Conservation (phyloP, 2,888 invertebrate species). For the Archips xylosteana region DNA sequence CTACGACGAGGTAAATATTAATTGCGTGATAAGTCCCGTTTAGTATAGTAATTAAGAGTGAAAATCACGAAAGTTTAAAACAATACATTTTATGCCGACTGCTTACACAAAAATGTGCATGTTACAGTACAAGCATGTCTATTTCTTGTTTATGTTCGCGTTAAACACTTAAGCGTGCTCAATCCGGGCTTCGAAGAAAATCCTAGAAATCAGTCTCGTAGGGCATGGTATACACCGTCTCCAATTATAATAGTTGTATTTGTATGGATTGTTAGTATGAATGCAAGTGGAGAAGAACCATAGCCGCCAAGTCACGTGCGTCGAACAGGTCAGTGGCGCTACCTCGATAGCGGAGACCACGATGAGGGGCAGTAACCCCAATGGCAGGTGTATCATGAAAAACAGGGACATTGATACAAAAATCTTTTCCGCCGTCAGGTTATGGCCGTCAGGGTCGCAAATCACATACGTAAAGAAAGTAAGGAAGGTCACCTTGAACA, state of each 20-base stretch:
- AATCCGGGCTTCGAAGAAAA: neutral
- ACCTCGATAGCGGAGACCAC: slow-evolving; percentile 92
- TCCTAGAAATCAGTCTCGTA: neutral
- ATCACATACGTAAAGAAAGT: slow-evolving; percentile 94
- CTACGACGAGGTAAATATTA: too few relatives aligned
- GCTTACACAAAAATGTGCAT: neutral
- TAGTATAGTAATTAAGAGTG: too few relatives aligned
- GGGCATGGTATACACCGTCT: neutral
- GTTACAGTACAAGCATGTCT: neutral
- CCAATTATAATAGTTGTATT: slow-evolving; percentile 42
- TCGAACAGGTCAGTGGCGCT: slow-evolving; percentile 61
- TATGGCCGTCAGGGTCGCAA: slow-evolving; percentile 87
- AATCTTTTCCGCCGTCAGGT: slow-evolving; percentile 92
- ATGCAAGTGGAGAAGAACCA: slow-evolving; percentile 67
- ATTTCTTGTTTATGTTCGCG: neutral
- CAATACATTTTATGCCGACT: neutral
- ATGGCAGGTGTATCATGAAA: slow-evolving; percentile 94
- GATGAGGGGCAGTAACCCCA: slow-evolving; percentile 92
- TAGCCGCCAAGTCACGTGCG: slow-evolving; percentile 59
- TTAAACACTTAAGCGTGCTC: neutral
- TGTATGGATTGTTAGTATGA: slow-evolving; percentile 63
- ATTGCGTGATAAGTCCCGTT: too few relatives aligned
- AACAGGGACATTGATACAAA: slow-evolving; percentile 96
- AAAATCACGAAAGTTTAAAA: too few relatives aligned
- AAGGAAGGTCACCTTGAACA: slow-evolving; percentile 90